These are phyloP conservation scores for Drosophila fulvimacula DNA, from an alignment of 2,888 invertebrate genomes.

Conservation along the genomic window DNA sequence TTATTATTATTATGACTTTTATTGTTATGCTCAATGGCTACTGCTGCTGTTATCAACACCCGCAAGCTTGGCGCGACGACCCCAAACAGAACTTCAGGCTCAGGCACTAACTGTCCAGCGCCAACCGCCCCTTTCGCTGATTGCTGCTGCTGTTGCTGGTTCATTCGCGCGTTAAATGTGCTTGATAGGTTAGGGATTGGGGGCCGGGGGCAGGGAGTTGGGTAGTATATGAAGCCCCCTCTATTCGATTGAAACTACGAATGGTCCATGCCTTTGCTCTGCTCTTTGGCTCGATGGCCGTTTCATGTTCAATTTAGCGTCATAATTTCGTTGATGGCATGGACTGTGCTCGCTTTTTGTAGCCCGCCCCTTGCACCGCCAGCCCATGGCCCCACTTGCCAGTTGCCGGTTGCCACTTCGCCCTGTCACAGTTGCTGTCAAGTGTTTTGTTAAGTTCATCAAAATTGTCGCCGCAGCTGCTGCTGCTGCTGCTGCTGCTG, in stretches of 20 bases:
- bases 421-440: constrained; percentile 59
- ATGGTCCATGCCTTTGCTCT: constrained; percentile 43
- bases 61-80: constrained; percentile 51
- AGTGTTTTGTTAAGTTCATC: constrained; percentile 81
- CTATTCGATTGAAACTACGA: constrained; percentile 43
- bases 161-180: constrained; percentile 76
- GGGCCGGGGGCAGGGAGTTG: neutral
- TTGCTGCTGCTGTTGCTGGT: constrained; percentile 30
- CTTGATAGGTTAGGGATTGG: constrained; percentile 1
- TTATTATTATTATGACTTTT: constrained; percentile 81
- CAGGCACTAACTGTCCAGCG: constrained; percentile 43
- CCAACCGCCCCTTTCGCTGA: constrained; percentile 52
- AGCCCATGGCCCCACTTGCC: neutral
- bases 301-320: constrained; percentile 81
- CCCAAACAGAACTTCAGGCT: constrained; percentile 53
- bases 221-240: constrained; percentile 48
- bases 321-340: constrained; percentile 80
- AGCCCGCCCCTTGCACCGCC: constrained; percentile 6
- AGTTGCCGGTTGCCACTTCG: constrained; percentile 8
- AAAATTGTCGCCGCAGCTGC: constrained; percentile 73
- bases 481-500: constrained; percentile 5
- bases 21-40: constrained; percentile 66
- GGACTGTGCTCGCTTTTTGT: constrained; percentile 54
- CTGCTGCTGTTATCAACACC: constrained; percentile 58
- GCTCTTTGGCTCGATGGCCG: constrained; percentile 64